Conservation (phyloP, 2,797 vertebrate species). For the Moxostoma hubbsi region DNA sequence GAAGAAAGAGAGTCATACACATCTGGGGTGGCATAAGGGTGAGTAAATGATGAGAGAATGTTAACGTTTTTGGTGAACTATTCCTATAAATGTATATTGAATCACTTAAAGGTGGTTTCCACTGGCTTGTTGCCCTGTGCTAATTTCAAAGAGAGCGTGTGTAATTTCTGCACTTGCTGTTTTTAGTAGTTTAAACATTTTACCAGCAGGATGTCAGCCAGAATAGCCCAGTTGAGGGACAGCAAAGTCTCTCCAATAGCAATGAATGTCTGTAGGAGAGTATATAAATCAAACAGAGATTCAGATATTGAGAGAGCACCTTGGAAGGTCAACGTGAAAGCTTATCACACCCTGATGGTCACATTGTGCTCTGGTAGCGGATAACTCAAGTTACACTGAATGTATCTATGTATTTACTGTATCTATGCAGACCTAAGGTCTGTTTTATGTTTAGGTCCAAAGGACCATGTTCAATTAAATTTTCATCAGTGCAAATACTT, state of each 20-base stretch:
- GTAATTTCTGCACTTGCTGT: background rate
- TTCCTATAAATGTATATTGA: background rate
- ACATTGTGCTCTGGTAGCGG: too few relatives aligned
- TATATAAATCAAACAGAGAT: background rate
- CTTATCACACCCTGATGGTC: background rate
- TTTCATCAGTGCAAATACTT: too few relatives aligned
- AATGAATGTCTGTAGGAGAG: constrained; percentile 82
- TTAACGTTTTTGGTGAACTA: too few relatives aligned
- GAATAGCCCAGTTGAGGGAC: constrained; percentile 89
- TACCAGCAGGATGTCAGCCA: constrained; percentile 92
- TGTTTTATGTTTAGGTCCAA: too few relatives aligned
- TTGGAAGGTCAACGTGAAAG: background rate
- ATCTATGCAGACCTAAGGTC: too few relatives aligned
- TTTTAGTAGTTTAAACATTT: constrained; percentile 55
- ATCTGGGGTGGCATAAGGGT: too few relatives aligned
- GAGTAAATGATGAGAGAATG: too few relatives aligned
- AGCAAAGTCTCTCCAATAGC: constrained; percentile 83
- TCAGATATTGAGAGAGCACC: background rate
- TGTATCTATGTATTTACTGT: background rate
- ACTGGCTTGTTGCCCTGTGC: background rate
- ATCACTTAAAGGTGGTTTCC: background rate
- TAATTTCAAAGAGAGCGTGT: background rate
- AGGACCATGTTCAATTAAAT: too few relatives aligned
- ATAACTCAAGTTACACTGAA: background rate
- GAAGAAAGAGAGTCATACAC: too few relatives aligned